Percentiles rank a stretch among this genome's conserved stretches.
phyloP scores from a whole-genome alignment of 2,113 vertebrate species.

The Oncorhynchus nerka region DNA sequence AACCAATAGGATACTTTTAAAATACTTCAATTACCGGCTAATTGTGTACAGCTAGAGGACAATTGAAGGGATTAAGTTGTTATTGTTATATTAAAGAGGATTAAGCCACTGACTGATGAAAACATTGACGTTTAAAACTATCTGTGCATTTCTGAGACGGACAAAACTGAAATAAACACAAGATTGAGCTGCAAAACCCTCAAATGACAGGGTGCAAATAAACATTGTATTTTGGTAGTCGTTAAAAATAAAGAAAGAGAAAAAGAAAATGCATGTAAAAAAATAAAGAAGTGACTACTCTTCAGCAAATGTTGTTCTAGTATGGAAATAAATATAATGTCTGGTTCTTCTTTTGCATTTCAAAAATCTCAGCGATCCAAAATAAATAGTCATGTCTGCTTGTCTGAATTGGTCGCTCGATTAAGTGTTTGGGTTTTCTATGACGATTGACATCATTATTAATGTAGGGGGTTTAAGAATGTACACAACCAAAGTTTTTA shows the following conservation, averaged over 20 bases:
- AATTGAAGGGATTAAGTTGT: not conserved
- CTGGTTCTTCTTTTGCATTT: not conserved
- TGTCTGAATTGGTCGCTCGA: not conserved
- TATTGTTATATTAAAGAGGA: not conserved
- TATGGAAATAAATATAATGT: conserved; percentile 27
- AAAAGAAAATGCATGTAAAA: not conserved
- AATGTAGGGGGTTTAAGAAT: no score
- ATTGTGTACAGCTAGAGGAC: not conserved
- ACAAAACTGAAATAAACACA: not conserved
- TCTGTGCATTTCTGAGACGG: no score
- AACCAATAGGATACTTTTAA: not conserved
- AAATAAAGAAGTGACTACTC: conserved; percentile 12
- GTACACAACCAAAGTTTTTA: no score
- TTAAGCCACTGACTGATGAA: not conserved
- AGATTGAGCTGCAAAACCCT: not conserved
- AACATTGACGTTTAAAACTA: not conserved
- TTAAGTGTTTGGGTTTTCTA: no score
- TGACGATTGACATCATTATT: no score
- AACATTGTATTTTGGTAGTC: conserved; percentile 11
- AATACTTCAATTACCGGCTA: not conserved
- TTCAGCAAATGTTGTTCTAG: conserved; percentile 13
- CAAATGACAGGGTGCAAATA: conserved; percentile 16
- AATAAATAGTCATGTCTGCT: conserved; percentile 1
- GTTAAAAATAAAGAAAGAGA: not conserved
- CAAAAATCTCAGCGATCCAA: not conserved